These are phyloP conservation scores for Andrena haemorrhoa DNA, from an alignment of 2,888 invertebrate genomes.

Conservation along the genomic window DNA sequence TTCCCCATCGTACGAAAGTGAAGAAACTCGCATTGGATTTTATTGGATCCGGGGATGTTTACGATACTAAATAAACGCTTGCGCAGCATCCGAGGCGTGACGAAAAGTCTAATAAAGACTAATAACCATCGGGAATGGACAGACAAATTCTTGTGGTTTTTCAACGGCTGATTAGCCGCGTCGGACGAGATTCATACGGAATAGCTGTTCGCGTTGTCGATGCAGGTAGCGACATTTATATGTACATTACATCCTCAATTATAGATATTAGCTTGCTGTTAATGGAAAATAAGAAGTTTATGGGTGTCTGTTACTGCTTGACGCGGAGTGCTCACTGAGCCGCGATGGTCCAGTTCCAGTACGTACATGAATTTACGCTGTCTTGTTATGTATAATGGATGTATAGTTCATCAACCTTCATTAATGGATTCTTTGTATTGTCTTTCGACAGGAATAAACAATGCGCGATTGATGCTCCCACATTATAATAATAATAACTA, in stretches of 20 bases:
- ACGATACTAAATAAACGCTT: not conserved
- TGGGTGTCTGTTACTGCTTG: conserved; percentile 19
- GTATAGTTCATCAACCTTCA: too few species aligned
- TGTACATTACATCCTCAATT: conserved; percentile 67
- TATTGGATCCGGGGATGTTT: conserved; percentile 12
- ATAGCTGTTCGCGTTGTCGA: conserved; percentile 17
- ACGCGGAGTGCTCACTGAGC: conserved; percentile 8
- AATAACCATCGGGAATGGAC: conserved; percentile 11
- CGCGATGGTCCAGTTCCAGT: conserved; percentile 38
- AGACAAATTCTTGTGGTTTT: conserved; percentile 2
- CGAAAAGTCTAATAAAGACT: conserved; percentile 24
- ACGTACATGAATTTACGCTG: conserved; percentile 28
- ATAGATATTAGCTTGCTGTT: conserved; percentile 63
- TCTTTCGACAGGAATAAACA: not conserved
- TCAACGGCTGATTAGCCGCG: conserved; percentile 25
- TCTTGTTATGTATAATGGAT: conserved; percentile 25
- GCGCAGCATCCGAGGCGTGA: not conserved
- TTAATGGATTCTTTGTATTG: not conserved
- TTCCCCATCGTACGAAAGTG: not conserved
- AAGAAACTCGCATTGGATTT: not conserved
- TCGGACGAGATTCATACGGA: conserved; percentile 50
- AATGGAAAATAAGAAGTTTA: conserved; percentile 67
- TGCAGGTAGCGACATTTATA: conserved; percentile 63
- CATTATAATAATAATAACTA: too few species aligned
- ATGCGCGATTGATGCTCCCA: not conserved